Base-by-base conservation (phyloP, 2,113 vertebrate species). In the Corydoras sp. region DNA sequence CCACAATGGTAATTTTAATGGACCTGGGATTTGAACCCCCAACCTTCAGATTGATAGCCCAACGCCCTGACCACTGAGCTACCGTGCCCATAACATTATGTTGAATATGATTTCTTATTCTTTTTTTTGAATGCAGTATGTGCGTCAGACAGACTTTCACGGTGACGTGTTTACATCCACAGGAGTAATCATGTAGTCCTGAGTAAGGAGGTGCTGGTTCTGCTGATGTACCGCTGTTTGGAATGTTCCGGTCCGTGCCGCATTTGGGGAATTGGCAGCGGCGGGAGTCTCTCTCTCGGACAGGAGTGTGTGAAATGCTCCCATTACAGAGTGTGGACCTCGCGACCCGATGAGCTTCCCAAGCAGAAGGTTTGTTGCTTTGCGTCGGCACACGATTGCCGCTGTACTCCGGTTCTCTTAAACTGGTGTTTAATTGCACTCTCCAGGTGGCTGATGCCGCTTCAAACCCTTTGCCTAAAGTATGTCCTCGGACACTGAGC, bases 161-260 rank as follows among this genome's bases (percentile, higher is more conserved):
- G 10, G 53, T 10, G 9, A 10, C 32, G 18, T 6, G n/a, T 9
- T 58, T 15, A n/a, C 12, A 8, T 59, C 10, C 29, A 31, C 13
- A 68, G 66, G 31, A 68, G 32, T 11, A 58, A 51, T 68, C 58
- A 68, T 2, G 67, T 55, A 0, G 58, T 68, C 54, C 13, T 68
- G 55, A 59, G 54, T 35, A 68, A 68, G 15, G 67, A 68, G 35
- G 67, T 68, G 15, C 14, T 68, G 55, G 18, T 68, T 15, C 67
- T 68, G 4, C 67, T 68, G 55, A 68, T 68, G 67, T 68, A 48
- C 53, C 67, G 55, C 54, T 68, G 67, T 59, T 59, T 68, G 67
- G 67, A 68, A 55, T 68, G 67, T 55, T 68, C 67, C 67, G 43
- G 67, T 32, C 54, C 48, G 67, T 68, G 67, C 7, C 67, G 67